Evolutionary conservation across 2,888 invertebrate genomes (phyloP).

Genomic region (Tuberolachnus salignus): DNA sequence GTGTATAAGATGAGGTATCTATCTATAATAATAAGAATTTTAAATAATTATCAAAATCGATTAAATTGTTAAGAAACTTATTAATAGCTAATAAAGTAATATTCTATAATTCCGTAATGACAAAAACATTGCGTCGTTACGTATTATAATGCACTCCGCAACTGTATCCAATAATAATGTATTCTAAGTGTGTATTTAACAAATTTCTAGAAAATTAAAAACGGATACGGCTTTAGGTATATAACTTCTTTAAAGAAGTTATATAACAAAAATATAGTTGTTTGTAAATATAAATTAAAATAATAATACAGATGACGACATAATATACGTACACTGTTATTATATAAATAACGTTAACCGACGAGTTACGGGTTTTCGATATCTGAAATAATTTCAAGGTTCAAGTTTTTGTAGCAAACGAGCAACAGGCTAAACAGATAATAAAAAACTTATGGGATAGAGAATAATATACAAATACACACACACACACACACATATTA

Average conservation of each 20-base stretch:
- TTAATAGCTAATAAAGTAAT: neutral
- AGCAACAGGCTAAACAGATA: slow-evolving; percentile 18
- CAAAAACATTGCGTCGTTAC: neutral
- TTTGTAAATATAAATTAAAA: no score
- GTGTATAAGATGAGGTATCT: no score
- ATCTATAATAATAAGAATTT: neutral
- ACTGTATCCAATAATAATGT: neutral
- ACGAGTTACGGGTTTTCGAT: slow-evolving; percentile 21
- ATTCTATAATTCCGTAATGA: neutral
- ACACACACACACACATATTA: neutral
- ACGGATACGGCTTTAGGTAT: no score
- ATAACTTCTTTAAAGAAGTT: no score
- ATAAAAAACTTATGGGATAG: slow-evolving; percentile 22
- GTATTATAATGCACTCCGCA: neutral
- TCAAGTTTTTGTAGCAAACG: slow-evolving; percentile 28
- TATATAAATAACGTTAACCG: neutral
- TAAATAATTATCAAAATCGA: neutral
- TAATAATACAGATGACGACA: neutral
- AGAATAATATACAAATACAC: neutral
- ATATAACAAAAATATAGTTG: no score
- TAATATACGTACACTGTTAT: neutral
- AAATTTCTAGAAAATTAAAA: neutral
- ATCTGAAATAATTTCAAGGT: slow-evolving; percentile 48
- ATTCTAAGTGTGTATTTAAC: neutral
- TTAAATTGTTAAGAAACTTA: neutral